A percentile compares a stretch with the other conserved stretches of the same genome.
Evolutionary conservation across 1,140 invertebrate species (phyloP).

Genomic region (Drosophila kikkawai): DNA sequence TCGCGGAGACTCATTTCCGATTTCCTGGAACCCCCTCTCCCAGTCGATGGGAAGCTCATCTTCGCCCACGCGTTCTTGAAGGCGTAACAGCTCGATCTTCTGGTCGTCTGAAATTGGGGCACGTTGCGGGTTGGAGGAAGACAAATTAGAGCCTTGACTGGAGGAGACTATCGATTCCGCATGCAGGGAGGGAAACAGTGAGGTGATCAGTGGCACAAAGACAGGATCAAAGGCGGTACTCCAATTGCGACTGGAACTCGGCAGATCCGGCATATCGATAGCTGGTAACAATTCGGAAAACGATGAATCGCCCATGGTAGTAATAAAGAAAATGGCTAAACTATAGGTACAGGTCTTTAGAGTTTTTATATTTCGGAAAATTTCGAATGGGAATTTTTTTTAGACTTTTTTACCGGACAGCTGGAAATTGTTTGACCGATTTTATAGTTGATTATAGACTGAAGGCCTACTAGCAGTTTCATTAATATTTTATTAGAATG

Average conservation of each 20-base stretch:
- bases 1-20: slow-evolving; percentile 1
- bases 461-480: background rate
- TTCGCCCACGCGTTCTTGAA: slow-evolving; percentile 2
- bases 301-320: slow-evolving; percentile 39
- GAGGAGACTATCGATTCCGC: background rate
- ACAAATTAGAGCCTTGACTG: background rate
- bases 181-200: slow-evolving; percentile 4
- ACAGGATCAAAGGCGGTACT: background rate
- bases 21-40: background rate
- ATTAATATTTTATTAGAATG: background rate
- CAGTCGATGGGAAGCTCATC: background rate
- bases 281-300: slow-evolving; percentile 43
- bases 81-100: slow-evolving; percentile 32
- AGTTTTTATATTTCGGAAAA: slow-evolving; percentile 3
- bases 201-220: slow-evolving; percentile 7
- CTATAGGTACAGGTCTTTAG: background rate
- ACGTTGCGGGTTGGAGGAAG: background rate
- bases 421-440: background rate
- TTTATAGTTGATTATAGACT: background rate
- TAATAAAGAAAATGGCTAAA: background rate
- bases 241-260: slow-evolving; percentile 1
- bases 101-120: slow-evolving; percentile 55
- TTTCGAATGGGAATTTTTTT: slow-evolving; percentile 37
- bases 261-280: slow-evolving; percentile 7
- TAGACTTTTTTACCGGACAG: slow-evolving; percentile 9